phyloP scores from a whole-genome alignment of 2,888 invertebrate species.

The Limnephilus lunatus region DNA sequence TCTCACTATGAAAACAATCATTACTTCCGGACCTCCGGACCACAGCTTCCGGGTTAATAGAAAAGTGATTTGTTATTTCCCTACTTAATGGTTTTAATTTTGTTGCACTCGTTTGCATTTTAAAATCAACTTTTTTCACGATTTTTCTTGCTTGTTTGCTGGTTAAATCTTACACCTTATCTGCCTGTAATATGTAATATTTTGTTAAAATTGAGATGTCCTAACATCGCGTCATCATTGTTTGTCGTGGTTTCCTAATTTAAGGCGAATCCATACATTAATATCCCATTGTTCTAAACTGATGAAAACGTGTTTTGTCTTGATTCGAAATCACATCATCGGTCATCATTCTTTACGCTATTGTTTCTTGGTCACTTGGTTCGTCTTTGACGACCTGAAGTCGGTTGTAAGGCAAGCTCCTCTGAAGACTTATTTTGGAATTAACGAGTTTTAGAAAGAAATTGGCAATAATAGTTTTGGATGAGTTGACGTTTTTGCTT shows the following conservation, averaged over 20 bases:
- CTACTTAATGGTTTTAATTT: not conserved
- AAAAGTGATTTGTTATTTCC: not conserved
- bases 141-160: not conserved
- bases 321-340: not conserved
- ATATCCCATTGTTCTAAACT: not conserved
- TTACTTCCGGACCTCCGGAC: conserved; percentile 32
- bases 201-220: not conserved
- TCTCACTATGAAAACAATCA: conserved; percentile 22
- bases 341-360: not conserved
- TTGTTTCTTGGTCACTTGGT: not conserved
- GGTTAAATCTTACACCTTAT: not conserved
- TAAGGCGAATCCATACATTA: not conserved
- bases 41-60: conserved; percentile 22
- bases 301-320: not conserved
- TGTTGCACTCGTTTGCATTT: not conserved
- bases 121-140: not conserved
- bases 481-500: no score
- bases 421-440: no score
- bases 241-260: not conserved
- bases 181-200: not conserved
- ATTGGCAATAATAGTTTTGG: no score
- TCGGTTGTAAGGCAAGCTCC: no score
- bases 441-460: no score
- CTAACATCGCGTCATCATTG: not conserved
- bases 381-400: no score